Evolutionary conservation across 2,888 invertebrate species (phyloP).

Genomic region (Thysanoteuthis rhombus): DNA sequence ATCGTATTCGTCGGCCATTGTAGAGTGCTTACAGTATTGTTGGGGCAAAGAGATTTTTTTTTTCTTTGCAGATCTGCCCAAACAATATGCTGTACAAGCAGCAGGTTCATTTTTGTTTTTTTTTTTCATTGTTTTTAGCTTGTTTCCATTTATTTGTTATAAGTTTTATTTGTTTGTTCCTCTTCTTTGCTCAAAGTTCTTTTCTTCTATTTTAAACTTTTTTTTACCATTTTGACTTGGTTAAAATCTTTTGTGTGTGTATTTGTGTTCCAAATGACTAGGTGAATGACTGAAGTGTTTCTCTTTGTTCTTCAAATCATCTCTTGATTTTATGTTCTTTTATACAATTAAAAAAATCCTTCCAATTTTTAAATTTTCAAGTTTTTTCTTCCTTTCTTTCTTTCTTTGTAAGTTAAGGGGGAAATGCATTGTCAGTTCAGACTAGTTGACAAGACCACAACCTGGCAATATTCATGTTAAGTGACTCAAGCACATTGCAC

Average conservation of each 20-base stretch:
- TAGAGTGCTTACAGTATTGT: not conserved
- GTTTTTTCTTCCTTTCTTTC: not conserved
- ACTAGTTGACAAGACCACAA: slow-evolving; percentile 31
- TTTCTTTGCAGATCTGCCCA: not conserved
- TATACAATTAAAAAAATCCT: no score
- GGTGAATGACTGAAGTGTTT: not conserved
- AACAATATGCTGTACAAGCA: not conserved
- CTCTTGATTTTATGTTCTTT: not conserved
- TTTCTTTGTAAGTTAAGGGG: not conserved
- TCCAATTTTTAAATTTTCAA: not conserved
- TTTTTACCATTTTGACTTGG: not conserved
- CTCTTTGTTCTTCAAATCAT: not conserved
- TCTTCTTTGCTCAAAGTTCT: not conserved
- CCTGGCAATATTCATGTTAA: slow-evolving; percentile 26
- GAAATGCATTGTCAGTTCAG: slow-evolving; percentile 24
- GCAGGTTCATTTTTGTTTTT: not conserved
- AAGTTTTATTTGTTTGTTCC: not conserved
- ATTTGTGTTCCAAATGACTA: not conserved
- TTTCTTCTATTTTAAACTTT: not conserved
- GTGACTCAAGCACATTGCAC: slow-evolving; percentile 27
- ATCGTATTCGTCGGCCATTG: not conserved
- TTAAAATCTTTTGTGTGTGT: not conserved
- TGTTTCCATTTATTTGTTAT: not conserved
- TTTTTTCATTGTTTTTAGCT: not conserved
- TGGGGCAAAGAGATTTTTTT: not conserved